Evolutionary conservation across 2,113 vertebrate species (phyloP), one percentile per base, ranked within the genome.

Genomic region (Spea multiplicata): DNA sequence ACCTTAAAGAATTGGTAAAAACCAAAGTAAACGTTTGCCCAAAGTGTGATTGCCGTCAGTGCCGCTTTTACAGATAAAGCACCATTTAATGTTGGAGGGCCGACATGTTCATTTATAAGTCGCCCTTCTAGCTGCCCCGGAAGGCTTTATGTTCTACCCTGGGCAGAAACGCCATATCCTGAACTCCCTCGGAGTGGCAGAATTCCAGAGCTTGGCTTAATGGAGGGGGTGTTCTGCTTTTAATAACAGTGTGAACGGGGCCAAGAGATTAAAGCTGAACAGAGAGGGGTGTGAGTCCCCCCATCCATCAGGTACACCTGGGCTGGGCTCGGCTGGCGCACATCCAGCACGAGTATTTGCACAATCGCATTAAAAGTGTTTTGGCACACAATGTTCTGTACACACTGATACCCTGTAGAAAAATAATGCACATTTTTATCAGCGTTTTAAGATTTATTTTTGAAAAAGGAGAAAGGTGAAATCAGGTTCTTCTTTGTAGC

Each of bases 321-420:
- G 46, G 66, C 45, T 62, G 47, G 49, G 74, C 64, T 64, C n/a
- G 44, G 9, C 46, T 71, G 75, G 76, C 66, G 59, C 5, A 44
- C 8, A 8, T 55, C 70, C 70, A 79, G 49, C 7, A n/a, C 8
- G 49, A 30, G 62, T 66, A 66, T 79, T 72, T 79, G 76, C 76
- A 79, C 76, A 78, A 78, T 72, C 71, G 68, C 47, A 78, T 71
- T 65, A 64, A 8, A 71, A 50, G 68, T 53, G 47, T 71, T 16
- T 71, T 71, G 52, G 75, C 75, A 76, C 75, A 76, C 13, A 46
- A 52, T 52, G 76, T 71, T 78, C 47, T n/a, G 59, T 5, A 66
- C 59, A 30, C 50, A 14, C 48, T 1, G 30, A 66, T 78, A 45
- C 49, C 48, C 30, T 10, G 30, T 17, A 13, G 16, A 65, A 65